Conservation (phyloP, 2,113 vertebrate species). For the Oreochromis niloticus region DNA sequence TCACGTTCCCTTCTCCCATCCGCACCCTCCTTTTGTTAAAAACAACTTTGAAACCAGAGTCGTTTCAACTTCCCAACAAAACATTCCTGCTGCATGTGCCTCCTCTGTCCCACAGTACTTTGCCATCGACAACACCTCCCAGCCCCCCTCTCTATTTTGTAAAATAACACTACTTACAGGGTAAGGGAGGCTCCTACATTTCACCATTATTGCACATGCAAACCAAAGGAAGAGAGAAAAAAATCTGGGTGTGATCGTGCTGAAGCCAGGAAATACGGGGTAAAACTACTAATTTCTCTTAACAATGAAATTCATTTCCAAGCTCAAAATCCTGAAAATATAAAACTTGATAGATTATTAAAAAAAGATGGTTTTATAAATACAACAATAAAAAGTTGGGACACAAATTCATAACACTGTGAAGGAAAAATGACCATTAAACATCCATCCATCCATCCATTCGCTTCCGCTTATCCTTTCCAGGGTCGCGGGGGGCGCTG, state of each 20-base stretch:
- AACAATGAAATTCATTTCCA: neutral
- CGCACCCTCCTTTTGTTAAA: neutral
- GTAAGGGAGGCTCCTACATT: neutral
- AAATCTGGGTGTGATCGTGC: slow-evolving; percentile 5
- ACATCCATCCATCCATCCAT: neutral
- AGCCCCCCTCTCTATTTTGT: neutral
- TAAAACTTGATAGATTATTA: neutral
- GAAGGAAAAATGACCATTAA: neutral
- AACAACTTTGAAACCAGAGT: slow-evolving; percentile 25
- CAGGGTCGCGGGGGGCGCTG: too few relatives aligned
- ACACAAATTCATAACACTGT: neutral
- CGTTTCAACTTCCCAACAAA: neutral
- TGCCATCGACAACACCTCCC: neutral
- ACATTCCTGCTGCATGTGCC: neutral
- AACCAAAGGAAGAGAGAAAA: neutral
- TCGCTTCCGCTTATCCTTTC: too few relatives aligned
- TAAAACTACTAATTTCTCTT: neutral
- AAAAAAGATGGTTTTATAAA: neutral
- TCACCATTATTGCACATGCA: neutral
- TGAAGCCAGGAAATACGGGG: neutral
- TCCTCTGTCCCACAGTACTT: neutral
- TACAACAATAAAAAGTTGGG: neutral
- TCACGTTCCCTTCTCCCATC: neutral
- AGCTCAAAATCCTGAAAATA: neutral
- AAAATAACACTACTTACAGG: slow-evolving; percentile 35